A percentile compares a stretch with the other conserved stretches of the same genome.
Evolutionary conservation across 2,888 invertebrate species (phyloP).

Genomic region (Mesopsocus fuscifrons): DNA sequence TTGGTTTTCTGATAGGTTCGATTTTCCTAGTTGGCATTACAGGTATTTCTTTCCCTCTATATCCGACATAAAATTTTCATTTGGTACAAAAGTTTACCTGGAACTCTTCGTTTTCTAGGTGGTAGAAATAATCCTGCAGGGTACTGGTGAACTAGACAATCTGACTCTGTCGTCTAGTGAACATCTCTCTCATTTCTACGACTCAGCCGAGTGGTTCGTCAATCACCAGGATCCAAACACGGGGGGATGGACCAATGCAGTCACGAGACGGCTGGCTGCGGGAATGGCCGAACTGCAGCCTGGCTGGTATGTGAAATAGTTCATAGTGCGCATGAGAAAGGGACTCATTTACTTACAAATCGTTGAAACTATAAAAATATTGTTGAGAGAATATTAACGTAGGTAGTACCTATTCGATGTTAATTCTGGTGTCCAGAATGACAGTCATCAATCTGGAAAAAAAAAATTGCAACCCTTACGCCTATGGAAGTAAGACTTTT

Average conservation of each 20-base stretch:
- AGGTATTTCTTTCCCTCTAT: conserved; percentile 1
- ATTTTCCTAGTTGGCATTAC: no score
- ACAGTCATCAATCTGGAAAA: no score
- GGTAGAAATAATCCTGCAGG: conserved; percentile 43
- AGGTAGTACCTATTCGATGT: no score
- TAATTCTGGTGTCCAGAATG: no score
- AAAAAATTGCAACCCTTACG: no score
- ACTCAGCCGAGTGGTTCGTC: conserved; percentile 86
- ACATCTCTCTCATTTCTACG: conserved; percentile 79
- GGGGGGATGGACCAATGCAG: conserved; percentile 90
- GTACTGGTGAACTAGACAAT: conserved; percentile 55
- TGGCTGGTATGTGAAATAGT: conserved; percentile 77
- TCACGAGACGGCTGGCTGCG: conserved; percentile 50
- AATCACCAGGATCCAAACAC: conserved; percentile 59
- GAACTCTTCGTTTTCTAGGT: conserved; percentile 28
- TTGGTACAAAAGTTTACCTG: conserved; percentile 23
- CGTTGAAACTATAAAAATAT: no score
- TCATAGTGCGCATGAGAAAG: no score
- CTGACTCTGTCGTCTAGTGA: conserved; percentile 61
- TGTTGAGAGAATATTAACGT: conserved; percentile 5
- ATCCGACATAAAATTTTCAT: conserved; percentile 22
- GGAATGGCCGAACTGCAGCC: conserved; percentile 60
- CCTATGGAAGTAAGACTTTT: no score
- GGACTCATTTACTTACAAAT: no score
- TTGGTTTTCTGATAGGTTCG: no score